These are phyloP conservation scores for Drosophila borealis DNA, from an alignment of 2,888 invertebrate genomes.

Conservation along the genomic window DNA sequence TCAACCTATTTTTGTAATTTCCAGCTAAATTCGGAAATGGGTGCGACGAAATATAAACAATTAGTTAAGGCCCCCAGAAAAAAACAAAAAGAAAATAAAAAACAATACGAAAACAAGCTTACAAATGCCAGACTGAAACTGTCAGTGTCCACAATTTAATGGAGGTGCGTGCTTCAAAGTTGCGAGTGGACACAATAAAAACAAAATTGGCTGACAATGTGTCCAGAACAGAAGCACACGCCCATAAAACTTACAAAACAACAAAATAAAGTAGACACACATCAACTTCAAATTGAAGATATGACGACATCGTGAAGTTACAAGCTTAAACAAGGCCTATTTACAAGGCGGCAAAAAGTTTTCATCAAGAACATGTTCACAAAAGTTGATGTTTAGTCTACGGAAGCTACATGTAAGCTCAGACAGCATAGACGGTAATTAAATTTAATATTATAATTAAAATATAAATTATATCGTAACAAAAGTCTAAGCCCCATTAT, in stretches of 20 bases:
- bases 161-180: conserved; percentile 41
- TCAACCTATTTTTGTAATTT: neutral
- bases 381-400: too few relatives aligned
- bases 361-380: too few relatives aligned
- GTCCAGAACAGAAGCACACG: conserved; percentile 34
- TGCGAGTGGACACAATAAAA: conserved; percentile 33
- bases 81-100: conserved; percentile 8
- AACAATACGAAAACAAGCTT: conserved; percentile 11
- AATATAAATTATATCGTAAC: too few relatives aligned
- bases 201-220: conserved; percentile 24
- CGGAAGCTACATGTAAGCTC: too few relatives aligned
- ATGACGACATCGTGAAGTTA: conserved; percentile 47
- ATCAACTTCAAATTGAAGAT: conserved; percentile 49
- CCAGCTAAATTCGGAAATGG: conserved; percentile 30
- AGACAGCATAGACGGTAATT: too few relatives aligned
- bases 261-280: conserved; percentile 8
- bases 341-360: too few relatives aligned
- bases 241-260: conserved; percentile 40
- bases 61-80: conserved; percentile 10
- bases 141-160: conserved; percentile 36
- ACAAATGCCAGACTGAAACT: conserved; percentile 28
- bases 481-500: too few relatives aligned
- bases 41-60: conserved; percentile 40
- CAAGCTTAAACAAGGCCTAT: conserved; percentile 1
- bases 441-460: too few relatives aligned